These are phyloP conservation scores for Pteropus rufus DNA, from an alignment of 2,797 vertebrate genomes.

Conservation along the genomic window DNA sequence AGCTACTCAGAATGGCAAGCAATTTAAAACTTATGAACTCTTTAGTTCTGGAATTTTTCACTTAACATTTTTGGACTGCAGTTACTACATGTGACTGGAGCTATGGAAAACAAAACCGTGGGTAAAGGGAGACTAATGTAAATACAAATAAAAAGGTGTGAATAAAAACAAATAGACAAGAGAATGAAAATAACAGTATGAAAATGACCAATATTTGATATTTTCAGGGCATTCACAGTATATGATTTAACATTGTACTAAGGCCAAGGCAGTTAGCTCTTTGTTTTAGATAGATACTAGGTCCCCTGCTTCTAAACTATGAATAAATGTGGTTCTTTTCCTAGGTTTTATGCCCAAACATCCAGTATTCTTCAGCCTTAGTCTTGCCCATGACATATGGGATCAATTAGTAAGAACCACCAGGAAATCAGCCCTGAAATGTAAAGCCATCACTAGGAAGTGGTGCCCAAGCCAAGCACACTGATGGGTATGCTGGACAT, in stretches of 20 bases:
- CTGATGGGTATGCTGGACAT: neutral
- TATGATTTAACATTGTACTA: neutral
- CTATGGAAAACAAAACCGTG: neutral
- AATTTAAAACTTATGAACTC: neutral
- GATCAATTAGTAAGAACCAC: neutral
- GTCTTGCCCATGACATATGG: neutral
- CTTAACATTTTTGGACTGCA: neutral
- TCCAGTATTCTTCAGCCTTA: neutral
- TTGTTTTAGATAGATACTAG: neutral
- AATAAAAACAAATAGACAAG: neutral
- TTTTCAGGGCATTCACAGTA: neutral
- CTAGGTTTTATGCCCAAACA: neutral
- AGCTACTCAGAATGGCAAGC: neutral
- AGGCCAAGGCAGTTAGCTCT: neutral
- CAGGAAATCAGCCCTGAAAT: neutral
- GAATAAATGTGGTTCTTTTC: neutral
- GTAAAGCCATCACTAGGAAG: neutral
- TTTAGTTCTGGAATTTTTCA: neutral
- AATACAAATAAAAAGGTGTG: neutral
- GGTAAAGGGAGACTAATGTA: neutral
- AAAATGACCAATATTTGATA: neutral
- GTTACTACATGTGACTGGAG: neutral
- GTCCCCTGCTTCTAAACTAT: neutral
- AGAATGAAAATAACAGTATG: neutral
- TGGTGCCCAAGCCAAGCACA: neutral